These are phyloP conservation scores for Gallinago paraguaiae DNA, from an alignment of 2,113 vertebrate genomes.

Conservation along the genomic window DNA sequence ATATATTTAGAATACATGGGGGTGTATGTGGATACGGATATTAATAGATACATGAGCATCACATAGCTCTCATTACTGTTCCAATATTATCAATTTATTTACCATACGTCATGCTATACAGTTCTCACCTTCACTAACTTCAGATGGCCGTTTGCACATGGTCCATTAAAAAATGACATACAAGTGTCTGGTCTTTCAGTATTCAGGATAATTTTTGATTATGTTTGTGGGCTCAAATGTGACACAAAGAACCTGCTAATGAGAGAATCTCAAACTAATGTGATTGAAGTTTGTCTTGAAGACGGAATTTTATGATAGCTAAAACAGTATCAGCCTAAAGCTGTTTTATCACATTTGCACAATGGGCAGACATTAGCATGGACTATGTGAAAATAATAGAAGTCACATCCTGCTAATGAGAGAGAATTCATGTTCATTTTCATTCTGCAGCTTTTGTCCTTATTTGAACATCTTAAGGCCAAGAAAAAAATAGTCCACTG, in stretches of 20 bases:
- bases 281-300: not conserved
- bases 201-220: not conserved
- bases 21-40: conserved; percentile 62
- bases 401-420: not conserved
- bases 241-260: not conserved
- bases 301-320: not conserved
- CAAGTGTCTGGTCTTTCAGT: not conserved
- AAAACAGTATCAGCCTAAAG: not conserved
- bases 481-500: not conserved
- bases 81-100: conserved; percentile 51
- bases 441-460: not conserved
- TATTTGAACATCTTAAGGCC: not conserved
- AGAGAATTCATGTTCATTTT: conserved; percentile 5
- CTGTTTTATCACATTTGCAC: not conserved
- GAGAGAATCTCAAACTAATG: not conserved
- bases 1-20: conserved; percentile 66
- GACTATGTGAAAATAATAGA: not conserved
- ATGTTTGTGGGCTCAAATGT: not conserved
- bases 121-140: conserved; percentile 38
- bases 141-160: not conserved
- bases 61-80: conserved; percentile 58
- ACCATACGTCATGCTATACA: not conserved
- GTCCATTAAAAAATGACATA: conserved; percentile 7
- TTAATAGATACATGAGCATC: conserved; percentile 64
- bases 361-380: not conserved